Base-by-base conservation (phyloP, 2,113 vertebrate genomes). In the Pituophis catenifer region DNA sequence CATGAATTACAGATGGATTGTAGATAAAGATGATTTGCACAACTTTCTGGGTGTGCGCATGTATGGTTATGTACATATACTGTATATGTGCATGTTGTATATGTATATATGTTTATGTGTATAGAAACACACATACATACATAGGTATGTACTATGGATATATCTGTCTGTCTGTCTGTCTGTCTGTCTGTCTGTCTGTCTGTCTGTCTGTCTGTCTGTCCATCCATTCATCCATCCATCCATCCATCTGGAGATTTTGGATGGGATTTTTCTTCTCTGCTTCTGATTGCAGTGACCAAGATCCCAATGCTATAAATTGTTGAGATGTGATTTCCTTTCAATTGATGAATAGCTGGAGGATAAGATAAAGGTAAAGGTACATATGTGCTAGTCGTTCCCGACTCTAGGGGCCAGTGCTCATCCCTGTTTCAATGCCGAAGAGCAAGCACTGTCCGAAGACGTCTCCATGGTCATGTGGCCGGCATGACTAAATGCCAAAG, bases 231-330 rank as follows among this genome's bases (percentile, higher is more conserved):
- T 23, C 1, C 55, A 57, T 19, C 55, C 5, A 57, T 19, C 55
- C 55, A 21, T 70, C 62, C 5, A 13, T 70, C 62, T 4, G 17
- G 12, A 33, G n/a, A 38, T 17, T 33, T 75, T 75, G n/a, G n/a
- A 38, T 75, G 6, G 15, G 15, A 19, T 75, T 75, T 33, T 81
- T 8, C 70, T 75, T 33, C 70, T 33, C 62, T 85, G 89, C 53
- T 94, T 89, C 93, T 94, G 54, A 52, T 65, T 89, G n/a, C 90
- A 89, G 15, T 48, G 6, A 93, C 54, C 92, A 93, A 95, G 94
- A 29, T 1, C 62, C 38, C 19, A 90, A 52, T 59, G 90, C 94
- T 9, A n/a, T 89, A 87, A 12, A 29, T n/a, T 93, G 24, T 94
- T n/a, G 12, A n/a, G 13, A 29, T 65, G 91, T 50, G 33, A 9